Evolutionary conservation across 2,888 invertebrate species (phyloP).

Genomic region (Himalopsyche tibetana): DNA sequence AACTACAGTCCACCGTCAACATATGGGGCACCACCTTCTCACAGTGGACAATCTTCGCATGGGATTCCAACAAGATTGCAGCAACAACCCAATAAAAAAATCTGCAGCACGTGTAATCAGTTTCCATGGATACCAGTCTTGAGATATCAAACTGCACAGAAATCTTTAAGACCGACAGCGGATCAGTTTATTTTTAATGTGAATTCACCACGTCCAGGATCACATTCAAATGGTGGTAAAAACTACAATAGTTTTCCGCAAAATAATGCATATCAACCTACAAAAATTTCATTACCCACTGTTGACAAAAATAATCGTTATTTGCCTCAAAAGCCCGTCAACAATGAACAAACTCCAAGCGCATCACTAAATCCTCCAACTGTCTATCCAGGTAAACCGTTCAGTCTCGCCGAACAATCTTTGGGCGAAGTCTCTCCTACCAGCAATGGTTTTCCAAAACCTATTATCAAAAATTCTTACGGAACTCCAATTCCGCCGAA

Average conservation of each 20-base stretch:
- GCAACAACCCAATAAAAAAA: slow-evolving; percentile 73
- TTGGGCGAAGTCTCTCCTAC: slow-evolving; percentile 55
- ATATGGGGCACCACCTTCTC: slow-evolving; percentile 64
- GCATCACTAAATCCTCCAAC: slow-evolving; percentile 58
- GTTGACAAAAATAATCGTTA: slow-evolving; percentile 53
- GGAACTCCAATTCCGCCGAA: slow-evolving; percentile 69
- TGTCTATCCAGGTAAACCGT: slow-evolving; percentile 65
- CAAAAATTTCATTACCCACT: slow-evolving; percentile 52
- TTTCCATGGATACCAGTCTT: slow-evolving; percentile 89
- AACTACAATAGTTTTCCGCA: not conserved
- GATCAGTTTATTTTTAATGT: slow-evolving; percentile 68
- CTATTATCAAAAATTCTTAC: slow-evolving; percentile 63
- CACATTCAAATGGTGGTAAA: not conserved
- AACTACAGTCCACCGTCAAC: slow-evolving; percentile 45
- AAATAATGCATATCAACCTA: slow-evolving; percentile 50
- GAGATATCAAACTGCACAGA: slow-evolving; percentile 71
- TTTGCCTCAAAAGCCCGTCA: slow-evolving; percentile 52
- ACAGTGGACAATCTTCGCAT: slow-evolving; percentile 46
- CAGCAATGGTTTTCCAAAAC: slow-evolving; percentile 65
- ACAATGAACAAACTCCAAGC: slow-evolving; percentile 44
- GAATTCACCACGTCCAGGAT: slow-evolving; percentile 65
- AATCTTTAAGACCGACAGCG: not conserved
- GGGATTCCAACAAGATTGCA: slow-evolving; percentile 57
- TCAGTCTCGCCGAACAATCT: slow-evolving; percentile 52
- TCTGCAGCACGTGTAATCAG: slow-evolving; percentile 87